Base-by-base conservation (phyloP, 2,888 invertebrate species). In the Ferdinandea cuprea region DNA sequence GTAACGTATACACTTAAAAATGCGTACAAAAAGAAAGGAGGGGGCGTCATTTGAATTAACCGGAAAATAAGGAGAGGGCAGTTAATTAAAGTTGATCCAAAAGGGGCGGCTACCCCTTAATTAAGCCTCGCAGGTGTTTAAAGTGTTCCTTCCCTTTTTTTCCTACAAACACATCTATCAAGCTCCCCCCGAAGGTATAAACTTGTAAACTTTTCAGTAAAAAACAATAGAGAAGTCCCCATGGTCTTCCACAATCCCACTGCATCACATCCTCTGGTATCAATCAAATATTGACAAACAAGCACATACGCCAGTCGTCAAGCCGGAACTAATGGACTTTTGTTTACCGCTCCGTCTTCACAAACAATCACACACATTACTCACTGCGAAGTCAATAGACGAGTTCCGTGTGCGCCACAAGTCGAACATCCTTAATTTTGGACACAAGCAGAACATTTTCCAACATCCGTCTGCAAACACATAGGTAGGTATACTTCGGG, bases 271-370 rank as follows among this genome's bases (percentile, higher is more conserved):
- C 50, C 58, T 54, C 61, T 15, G 9, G 72, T 78, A 83, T 83
- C 83, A 83, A 83, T 83, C 83, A 83, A 83, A 83, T 83, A 83
- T 83, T 83, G 83, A 83, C 83, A 83, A 50, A 19, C 28, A 63
- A 58, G 37, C 68, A 68, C 48, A 61, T 56, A 76, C n/a, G 11
- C n/a, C 44, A 35, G 46, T 35, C 46, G 46, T 35, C 46, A 48
- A 44, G 58, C 83, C 78, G 83, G 83, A 83, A 68, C 72, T 73
- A 13, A 28, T 72, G 65, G 59, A 61, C 54, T 66, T 71, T 63
- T 71, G 58, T 71, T 72, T 78, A 59, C 52, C 54, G 59, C 66
- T 77, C 61, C 15, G 28, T 77, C 65, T 72, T 61, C 42, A n/a
- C n/a, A 72, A 68, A 50, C 65, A 71, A 61, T 46, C 13, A 32